phyloP scores from a whole-genome alignment of 2,797 vertebrate species.

The Phoxinus dragarum region DNA sequence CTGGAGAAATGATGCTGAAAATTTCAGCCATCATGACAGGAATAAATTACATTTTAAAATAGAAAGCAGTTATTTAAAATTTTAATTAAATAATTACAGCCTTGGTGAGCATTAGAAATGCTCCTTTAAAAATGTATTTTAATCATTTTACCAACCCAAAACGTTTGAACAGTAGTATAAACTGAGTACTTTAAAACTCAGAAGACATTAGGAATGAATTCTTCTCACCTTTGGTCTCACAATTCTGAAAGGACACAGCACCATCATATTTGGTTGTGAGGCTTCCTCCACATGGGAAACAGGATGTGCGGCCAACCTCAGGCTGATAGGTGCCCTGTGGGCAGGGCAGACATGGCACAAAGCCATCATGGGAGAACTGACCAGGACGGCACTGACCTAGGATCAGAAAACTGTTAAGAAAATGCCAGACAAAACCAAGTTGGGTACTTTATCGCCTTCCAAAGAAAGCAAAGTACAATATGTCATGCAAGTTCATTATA shows the following conservation, averaged over 20 bases:
- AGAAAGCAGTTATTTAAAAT: neutral
- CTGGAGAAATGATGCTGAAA: neutral
- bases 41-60: neutral
- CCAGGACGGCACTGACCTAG: slow-evolving; percentile 91
- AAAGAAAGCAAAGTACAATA: slow-evolving; percentile 57
- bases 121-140: too few relatives aligned
- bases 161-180: neutral
- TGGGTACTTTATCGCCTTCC: slow-evolving; percentile 3
- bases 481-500: slow-evolving; percentile 60
- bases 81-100: neutral
- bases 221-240: slow-evolving; percentile 92
- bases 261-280: slow-evolving; percentile 84
- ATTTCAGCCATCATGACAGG: neutral
- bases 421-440: slow-evolving; percentile 21
- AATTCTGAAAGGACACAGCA: slow-evolving; percentile 90
- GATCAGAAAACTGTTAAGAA: slow-evolving; percentile 49
- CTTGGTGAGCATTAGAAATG: neutral
- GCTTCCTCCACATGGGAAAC: slow-evolving; percentile 88
- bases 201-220: neutral
- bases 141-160: neutral
- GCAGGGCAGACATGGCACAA: slow-evolving; percentile 88
- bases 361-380: slow-evolving; percentile 90
- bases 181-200: slow-evolving; percentile 1
- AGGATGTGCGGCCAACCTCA: slow-evolving; percentile 89
- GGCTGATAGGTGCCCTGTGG: slow-evolving; percentile 90